These are phyloP conservation scores for Chaetoderma sp. DNA, from an alignment of 2,888 invertebrate species.

Conservation along the genomic window DNA sequence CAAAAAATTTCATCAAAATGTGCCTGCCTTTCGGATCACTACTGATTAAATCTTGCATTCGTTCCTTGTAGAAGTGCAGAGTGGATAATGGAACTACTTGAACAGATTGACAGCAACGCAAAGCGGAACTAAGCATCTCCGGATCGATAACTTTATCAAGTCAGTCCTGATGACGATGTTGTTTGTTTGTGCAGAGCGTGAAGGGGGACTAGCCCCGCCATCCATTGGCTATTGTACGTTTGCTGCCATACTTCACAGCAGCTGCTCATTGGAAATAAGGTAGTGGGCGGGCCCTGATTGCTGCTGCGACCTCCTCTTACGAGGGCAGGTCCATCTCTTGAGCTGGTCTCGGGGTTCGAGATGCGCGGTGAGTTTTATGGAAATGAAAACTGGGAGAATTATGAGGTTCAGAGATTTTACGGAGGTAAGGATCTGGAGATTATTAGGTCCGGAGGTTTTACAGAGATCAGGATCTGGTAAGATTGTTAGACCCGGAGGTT, in stretches of 20 bases:
- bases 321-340: no score
- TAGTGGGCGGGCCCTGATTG: no score
- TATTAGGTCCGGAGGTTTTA: no score
- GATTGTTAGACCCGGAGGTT: no score
- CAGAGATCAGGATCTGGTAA: no score
- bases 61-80: slow-evolving; percentile 2
- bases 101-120: neutral
- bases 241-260: slow-evolving; percentile 44
- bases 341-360: no score
- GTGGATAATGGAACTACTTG: slow-evolving; percentile 5
- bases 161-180: slow-evolving; percentile 37
- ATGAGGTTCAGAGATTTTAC: no score
- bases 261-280: slow-evolving; percentile 41
- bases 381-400: no score
- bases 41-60: slow-evolving; percentile 32
- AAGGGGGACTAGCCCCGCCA: slow-evolving; percentile 41
- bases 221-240: slow-evolving; percentile 25
- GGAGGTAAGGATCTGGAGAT: no score
- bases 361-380: no score
- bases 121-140: slow-evolving; percentile 18
- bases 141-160: slow-evolving; percentile 37
- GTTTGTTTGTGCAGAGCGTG: slow-evolving; percentile 36
- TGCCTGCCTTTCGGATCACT: slow-evolving; percentile 35
- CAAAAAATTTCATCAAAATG: slow-evolving; percentile 42
- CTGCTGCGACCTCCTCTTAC: no score